A percentile compares a stretch with the other conserved stretches of the same genome.
These are phyloP conservation scores for Thamnaconus septentrionalis DNA, from an alignment of 2,113 vertebrate species.

Conservation along the genomic window DNA sequence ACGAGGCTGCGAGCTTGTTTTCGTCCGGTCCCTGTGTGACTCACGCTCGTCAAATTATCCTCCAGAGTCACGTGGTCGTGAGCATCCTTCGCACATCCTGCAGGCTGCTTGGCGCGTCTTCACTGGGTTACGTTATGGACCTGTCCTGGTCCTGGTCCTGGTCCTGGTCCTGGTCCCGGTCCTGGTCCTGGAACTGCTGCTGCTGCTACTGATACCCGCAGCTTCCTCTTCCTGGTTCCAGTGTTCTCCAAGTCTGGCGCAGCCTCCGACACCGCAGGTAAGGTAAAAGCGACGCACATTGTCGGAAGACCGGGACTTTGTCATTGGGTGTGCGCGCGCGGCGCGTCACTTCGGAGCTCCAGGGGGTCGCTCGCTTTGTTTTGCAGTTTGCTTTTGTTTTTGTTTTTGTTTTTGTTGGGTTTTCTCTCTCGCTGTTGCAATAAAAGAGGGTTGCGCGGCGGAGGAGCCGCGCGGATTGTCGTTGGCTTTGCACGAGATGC, in stretches of 20 bases:
- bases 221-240: conserved; percentile 1
- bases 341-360: not conserved
- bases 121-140: conserved; percentile 28
- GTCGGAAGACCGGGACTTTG: not conserved
- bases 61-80: conserved; percentile 58
- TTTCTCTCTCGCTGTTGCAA: no score
- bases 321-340: conserved; percentile 3
- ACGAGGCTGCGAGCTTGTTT: not conserved
- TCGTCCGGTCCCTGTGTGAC: conserved; percentile 11
- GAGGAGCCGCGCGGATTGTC: no score
- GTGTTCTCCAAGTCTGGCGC: conserved; percentile 6
- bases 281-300: not conserved
- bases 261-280: conserved; percentile 59
- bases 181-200: not conserved
- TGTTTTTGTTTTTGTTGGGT: no score
- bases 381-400: no score
- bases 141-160: not conserved
- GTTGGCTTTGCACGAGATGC: no score
- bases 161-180: no score
- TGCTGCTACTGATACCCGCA: conserved; percentile 11
- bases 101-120: conserved; percentile 42
- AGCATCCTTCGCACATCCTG: conserved; percentile 54
- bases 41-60: conserved; percentile 44
- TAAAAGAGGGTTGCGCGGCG: no score
- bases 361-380: no score